phyloP scores from a whole-genome alignment of 2,888 invertebrate genomes.

The Cactoblastis cactorum region DNA sequence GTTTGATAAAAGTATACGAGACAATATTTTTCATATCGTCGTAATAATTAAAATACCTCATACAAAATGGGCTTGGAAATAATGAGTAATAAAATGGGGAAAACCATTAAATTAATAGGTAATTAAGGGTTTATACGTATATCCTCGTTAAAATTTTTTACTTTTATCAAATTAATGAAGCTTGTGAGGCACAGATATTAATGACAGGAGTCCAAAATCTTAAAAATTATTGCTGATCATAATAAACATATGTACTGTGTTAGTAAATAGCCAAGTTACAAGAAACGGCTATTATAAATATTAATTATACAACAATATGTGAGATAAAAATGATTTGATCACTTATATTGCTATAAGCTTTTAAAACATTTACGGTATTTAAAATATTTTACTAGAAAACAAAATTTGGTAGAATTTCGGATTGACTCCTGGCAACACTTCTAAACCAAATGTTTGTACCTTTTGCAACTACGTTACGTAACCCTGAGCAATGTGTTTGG shows the following conservation, averaged over 20 bases:
- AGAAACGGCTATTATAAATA: too few relatives aligned
- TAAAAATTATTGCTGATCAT: not conserved
- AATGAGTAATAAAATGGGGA: not conserved
- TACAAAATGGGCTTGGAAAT: too few relatives aligned
- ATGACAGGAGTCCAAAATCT: not conserved
- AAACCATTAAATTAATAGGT: not conserved
- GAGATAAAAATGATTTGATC: too few relatives aligned
- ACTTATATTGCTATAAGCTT: too few relatives aligned
- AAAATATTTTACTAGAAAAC: not conserved
- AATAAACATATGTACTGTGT: not conserved
- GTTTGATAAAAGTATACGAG: too few relatives aligned
- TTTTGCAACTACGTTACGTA: slow-evolving; percentile 19
- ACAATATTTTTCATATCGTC: too few relatives aligned
- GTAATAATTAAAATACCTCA: too few relatives aligned
- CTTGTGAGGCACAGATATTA: not conserved
- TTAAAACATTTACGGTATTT: too few relatives aligned
- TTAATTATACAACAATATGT: too few relatives aligned
- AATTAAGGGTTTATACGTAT: not conserved
- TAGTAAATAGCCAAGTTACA: not conserved
- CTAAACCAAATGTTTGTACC: slow-evolving; percentile 27
- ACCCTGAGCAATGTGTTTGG: slow-evolving; percentile 34
- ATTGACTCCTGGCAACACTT: slow-evolving; percentile 25
- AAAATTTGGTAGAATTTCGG: not conserved
- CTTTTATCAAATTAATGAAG: not conserved
- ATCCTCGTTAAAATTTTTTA: not conserved